These are phyloP conservation scores for Samia ricini DNA, from an alignment of 1,140 invertebrate species.

Conservation along the genomic window DNA sequence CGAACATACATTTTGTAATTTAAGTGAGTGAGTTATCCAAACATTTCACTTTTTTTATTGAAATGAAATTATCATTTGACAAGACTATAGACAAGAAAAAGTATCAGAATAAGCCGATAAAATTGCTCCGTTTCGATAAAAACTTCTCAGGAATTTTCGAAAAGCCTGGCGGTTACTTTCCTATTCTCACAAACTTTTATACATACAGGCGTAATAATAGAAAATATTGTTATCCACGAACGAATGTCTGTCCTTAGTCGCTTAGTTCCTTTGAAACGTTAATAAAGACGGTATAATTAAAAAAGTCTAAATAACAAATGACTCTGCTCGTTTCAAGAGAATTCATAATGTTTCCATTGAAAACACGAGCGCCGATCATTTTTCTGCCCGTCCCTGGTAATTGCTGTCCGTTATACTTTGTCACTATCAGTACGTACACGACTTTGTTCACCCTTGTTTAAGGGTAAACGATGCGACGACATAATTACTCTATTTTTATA, in stretches of 20 bases:
- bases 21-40: too few relatives aligned
- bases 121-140: too few relatives aligned
- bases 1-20: too few relatives aligned
- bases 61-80: too few relatives aligned
- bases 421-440: background rate
- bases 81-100: too few relatives aligned
- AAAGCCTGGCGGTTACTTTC: too few relatives aligned
- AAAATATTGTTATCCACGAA: background rate
- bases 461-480: background rate
- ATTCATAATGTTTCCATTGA: background rate
- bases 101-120: too few relatives aligned
- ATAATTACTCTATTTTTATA: too few relatives aligned
- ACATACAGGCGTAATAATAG: background rate
- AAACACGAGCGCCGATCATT: background rate
- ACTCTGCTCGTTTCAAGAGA: background rate
- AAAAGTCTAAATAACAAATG: background rate
- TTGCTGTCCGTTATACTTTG: background rate
- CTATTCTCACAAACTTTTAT: too few relatives aligned
- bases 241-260: background rate
- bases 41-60: too few relatives aligned
- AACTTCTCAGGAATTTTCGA: too few relatives aligned
- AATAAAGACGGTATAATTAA: background rate
- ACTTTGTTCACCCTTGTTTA: background rate
- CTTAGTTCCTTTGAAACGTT: background rate
- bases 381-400: background rate